These are phyloP conservation scores for Bubalus kerabau DNA, from an alignment of 2,113 vertebrate genomes.

Conservation along the genomic window DNA sequence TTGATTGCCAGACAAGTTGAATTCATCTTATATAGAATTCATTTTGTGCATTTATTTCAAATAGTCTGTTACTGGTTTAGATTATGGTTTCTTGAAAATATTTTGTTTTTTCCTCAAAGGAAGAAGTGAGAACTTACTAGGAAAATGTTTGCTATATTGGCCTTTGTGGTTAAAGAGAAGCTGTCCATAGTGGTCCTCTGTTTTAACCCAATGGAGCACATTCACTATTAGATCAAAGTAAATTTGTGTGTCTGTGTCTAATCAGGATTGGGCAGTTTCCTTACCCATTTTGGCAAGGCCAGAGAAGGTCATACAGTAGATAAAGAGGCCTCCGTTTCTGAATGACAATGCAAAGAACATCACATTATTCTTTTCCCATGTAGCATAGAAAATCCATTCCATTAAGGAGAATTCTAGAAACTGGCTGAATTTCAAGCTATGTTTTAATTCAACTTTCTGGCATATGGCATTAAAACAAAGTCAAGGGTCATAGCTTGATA, in stretches of 20 bases:
- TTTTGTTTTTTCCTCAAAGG: neutral
- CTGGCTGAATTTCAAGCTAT: constrained; percentile 73
- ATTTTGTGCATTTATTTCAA: neutral
- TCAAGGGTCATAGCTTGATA: constrained; percentile 74
- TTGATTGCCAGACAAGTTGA: neutral
- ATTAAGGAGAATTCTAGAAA: constrained; percentile 72
- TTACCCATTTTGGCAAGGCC: neutral
- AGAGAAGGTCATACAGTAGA: neutral
- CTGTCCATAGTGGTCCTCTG: neutral
- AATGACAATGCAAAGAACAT: constrained; percentile 54
- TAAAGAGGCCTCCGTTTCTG: neutral
- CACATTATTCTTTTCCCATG: constrained; percentile 60
- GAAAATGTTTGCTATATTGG: neutral
- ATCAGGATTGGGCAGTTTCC: neutral
- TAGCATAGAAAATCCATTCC: constrained; percentile 54
- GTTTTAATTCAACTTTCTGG: constrained; percentile 80
- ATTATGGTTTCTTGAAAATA: neutral
- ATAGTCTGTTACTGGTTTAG: constrained; percentile 14
- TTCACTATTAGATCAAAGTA: neutral
- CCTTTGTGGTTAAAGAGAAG: neutral
- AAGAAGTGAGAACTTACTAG: neutral
- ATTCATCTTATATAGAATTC: neutral
- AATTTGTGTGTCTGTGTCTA: neutral
- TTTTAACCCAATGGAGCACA: neutral
- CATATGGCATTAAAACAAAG: constrained; percentile 66